Percentiles rank a stretch among this genome's conserved stretches.
These are phyloP conservation scores for Parotia lawesii DNA, from an alignment of 2,113 vertebrate genomes.

Conservation along the genomic window DNA sequence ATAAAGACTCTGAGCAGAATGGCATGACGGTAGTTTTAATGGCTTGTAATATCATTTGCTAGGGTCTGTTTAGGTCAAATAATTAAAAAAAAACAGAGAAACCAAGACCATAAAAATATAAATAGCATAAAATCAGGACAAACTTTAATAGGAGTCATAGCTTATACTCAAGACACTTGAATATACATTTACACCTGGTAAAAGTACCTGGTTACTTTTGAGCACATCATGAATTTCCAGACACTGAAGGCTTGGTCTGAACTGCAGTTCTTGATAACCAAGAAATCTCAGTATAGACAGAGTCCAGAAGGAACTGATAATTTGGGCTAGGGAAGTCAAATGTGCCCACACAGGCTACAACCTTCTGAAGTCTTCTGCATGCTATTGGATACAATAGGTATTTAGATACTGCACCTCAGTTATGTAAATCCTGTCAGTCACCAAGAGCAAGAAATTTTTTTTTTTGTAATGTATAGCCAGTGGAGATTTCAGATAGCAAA, in stretches of 20 bases:
- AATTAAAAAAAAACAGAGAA: neutral
- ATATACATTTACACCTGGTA: neutral
- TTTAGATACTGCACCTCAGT: neutral
- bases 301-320: neutral
- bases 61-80: neutral
- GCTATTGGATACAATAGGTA: neutral
- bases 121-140: neutral
- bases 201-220: neutral
- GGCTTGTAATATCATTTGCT: neutral
- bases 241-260: neutral
- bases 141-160: neutral
- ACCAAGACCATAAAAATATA: neutral
- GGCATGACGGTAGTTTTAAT: neutral
- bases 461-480: neutral
- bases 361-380: neutral
- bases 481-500: neutral
- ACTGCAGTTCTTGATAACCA: neutral
- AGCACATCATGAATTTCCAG: neutral
- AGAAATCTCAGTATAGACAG: neutral
- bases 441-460: neutral
- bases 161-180: neutral
- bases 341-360: neutral
- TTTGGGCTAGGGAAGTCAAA: neutral
- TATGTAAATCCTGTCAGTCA: neutral
- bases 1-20: neutral